Conservation (phyloP, 2,888 invertebrate species). For the Periphyllus acericola region DNA sequence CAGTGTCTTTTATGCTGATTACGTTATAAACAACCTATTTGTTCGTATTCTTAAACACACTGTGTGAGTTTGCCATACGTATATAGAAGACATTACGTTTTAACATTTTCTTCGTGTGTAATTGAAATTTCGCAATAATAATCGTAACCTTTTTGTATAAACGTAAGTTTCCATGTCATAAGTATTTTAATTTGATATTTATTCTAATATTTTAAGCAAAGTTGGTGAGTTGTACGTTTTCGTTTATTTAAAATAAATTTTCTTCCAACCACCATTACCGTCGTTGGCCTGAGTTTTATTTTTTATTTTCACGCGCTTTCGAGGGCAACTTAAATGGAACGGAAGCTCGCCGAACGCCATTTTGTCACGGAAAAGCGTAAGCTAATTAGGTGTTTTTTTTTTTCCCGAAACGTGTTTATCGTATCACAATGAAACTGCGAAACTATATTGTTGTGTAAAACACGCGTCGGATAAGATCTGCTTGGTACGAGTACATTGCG, state of each 20-base stretch:
- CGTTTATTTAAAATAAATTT: conserved; percentile 39
- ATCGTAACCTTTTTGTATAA: conserved; percentile 4
- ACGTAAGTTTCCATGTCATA: conserved; percentile 41
- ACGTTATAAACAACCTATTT: not conserved
- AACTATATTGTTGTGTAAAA: too few relatives aligned
- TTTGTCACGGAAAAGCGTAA: too few relatives aligned
- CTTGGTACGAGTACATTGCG: too few relatives aligned
- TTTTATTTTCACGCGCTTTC: too few relatives aligned
- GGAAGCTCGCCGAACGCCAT: too few relatives aligned
- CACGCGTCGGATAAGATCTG: too few relatives aligned
- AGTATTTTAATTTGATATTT: conserved; percentile 36
- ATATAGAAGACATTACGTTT: not conserved
- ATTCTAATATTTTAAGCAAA: conserved; percentile 27
- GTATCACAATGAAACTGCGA: too few relatives aligned
- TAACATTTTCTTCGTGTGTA: not conserved
- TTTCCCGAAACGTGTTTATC: too few relatives aligned
- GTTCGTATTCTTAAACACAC: conserved; percentile 10
- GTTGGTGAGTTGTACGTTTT: conserved; percentile 38
- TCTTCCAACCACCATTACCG: conserved; percentile 19
- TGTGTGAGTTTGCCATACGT: conserved; percentile 46
- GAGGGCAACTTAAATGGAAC: too few relatives aligned
- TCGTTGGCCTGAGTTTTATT: too few relatives aligned
- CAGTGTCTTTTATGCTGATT: not conserved
- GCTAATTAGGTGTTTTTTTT: too few relatives aligned
- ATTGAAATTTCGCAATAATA: not conserved